phyloP scores from a whole-genome alignment of 2,113 vertebrate species.

The Megalops atlanticus region DNA sequence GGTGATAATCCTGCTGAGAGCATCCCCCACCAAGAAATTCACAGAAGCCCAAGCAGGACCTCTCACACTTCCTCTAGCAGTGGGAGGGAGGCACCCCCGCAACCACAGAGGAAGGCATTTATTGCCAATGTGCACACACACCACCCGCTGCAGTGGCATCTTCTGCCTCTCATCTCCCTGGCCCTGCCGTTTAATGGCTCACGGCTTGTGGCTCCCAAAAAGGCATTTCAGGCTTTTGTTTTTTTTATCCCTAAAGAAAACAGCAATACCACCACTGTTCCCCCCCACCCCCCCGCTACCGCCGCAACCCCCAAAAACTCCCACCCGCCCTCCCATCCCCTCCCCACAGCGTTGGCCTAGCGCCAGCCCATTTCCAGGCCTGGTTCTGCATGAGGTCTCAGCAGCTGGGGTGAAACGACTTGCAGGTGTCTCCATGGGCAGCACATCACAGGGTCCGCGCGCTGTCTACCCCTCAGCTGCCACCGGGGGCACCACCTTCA shows the following conservation, averaged over 20 bases:
- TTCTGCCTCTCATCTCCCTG: slow-evolving; percentile 55
- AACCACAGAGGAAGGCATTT: slow-evolving; percentile 19
- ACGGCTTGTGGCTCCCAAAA: slow-evolving; percentile 48
- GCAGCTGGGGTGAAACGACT: slow-evolving; percentile 70
- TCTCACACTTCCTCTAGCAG: slow-evolving; percentile 17
- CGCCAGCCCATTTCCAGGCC: slow-evolving; percentile 55
- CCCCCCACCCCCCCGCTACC: neutral
- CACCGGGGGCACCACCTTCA: slow-evolving; percentile 63
- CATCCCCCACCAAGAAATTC: neutral
- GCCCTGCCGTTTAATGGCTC: slow-evolving; percentile 65
- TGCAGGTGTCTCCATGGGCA: slow-evolving; percentile 73
- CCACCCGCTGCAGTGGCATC: slow-evolving; percentile 54
- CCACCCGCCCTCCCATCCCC: neutral
- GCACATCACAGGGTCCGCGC: slow-evolving; percentile 64
- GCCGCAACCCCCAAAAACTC: neutral
- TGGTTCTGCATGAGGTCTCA: slow-evolving; percentile 69
- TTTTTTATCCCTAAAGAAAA: neutral
- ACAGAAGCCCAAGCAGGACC: slow-evolving; percentile 16
- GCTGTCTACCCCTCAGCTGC: slow-evolving; percentile 59
- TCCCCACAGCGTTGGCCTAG: slow-evolving; percentile 49
- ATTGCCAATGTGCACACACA: slow-evolving; percentile 27
- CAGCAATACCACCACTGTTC: neutral
- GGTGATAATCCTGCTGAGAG: neutral
- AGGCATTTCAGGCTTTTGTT: slow-evolving; percentile 58
- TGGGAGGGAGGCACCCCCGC: neutral